Conservation (phyloP, 2,888 invertebrate species). For the Drosophila sordidapex region DNA sequence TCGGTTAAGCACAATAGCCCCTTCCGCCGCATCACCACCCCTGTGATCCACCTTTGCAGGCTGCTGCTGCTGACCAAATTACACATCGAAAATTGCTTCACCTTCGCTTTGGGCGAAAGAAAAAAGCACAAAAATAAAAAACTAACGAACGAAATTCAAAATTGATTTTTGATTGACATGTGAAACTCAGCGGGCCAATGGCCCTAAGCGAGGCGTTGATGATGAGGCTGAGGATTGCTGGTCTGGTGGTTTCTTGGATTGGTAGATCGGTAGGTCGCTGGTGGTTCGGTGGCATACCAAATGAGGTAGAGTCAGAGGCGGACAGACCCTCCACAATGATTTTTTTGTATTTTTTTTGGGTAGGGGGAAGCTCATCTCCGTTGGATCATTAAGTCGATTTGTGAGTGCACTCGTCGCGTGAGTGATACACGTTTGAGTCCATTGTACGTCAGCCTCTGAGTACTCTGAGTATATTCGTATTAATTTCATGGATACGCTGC, state of each 20-base stretch:
- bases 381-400: constrained; percentile 17
- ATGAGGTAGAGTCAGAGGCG: constrained; percentile 8
- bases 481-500: background rate
- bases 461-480: constrained; percentile 1
- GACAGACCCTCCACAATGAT: constrained; percentile 21
- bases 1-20: background rate
- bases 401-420: constrained; percentile 53
- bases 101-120: constrained; percentile 59
- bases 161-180: constrained; percentile 80
- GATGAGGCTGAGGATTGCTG: constrained; percentile 16
- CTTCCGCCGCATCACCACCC: too few species aligned
- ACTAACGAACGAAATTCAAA: constrained; percentile 62
- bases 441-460: background rate
- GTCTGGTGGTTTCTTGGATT: background rate
- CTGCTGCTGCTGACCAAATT: constrained; percentile 46
- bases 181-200: constrained; percentile 74
- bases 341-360: background rate
- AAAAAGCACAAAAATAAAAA: constrained; percentile 12
- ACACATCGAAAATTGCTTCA: constrained; percentile 62
- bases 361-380: background rate
- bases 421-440: constrained; percentile 28
- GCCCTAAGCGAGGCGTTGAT: constrained; percentile 47
- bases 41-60: background rate
- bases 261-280: constrained; percentile 2
- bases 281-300: background rate